phyloP scores from a whole-genome alignment of 2,797 vertebrate species.

The Phyllotis vaccarum region DNA sequence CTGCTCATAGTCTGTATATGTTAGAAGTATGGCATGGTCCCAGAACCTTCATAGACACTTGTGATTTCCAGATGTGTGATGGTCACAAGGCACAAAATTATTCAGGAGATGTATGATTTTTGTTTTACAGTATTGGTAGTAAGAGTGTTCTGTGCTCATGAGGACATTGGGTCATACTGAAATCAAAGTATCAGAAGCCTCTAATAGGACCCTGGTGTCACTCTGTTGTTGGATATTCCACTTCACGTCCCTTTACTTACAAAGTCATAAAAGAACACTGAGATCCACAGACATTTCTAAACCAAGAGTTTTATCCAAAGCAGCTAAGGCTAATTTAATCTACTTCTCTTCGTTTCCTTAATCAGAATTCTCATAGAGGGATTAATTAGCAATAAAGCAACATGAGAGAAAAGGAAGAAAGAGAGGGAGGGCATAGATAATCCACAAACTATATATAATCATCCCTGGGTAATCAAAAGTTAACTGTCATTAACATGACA shows the following conservation, averaged over 20 bases:
- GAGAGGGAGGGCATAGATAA: constrained; percentile 82
- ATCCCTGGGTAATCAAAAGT: constrained; percentile 74
- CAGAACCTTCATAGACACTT: background rate
- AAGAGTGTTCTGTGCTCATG: background rate
- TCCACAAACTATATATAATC: constrained; percentile 83
- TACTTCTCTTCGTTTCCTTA: constrained; percentile 78
- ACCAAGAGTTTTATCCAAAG: constrained; percentile 68
- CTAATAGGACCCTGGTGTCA: background rate
- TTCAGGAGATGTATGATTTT: constrained; percentile 9
- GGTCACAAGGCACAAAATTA: background rate
- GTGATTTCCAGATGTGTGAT: background rate
- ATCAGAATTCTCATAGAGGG: constrained; percentile 82
- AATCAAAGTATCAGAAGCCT: background rate
- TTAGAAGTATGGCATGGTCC: background rate
- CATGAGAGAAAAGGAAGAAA: constrained; percentile 73
- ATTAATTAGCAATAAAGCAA: constrained; percentile 84
- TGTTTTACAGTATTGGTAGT: background rate
- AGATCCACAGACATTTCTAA: constrained; percentile 57
- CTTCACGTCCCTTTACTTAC: constrained; percentile 26
- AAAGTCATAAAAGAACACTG: constrained; percentile 3
- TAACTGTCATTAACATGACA: constrained; percentile 77
- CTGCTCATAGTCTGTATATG: background rate
- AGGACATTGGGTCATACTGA: background rate
- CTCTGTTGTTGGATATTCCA: background rate
- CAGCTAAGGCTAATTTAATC: constrained; percentile 81